These are phyloP conservation scores for Resseliella maxima DNA, from an alignment of 2,888 invertebrate genomes.

Conservation along the genomic window DNA sequence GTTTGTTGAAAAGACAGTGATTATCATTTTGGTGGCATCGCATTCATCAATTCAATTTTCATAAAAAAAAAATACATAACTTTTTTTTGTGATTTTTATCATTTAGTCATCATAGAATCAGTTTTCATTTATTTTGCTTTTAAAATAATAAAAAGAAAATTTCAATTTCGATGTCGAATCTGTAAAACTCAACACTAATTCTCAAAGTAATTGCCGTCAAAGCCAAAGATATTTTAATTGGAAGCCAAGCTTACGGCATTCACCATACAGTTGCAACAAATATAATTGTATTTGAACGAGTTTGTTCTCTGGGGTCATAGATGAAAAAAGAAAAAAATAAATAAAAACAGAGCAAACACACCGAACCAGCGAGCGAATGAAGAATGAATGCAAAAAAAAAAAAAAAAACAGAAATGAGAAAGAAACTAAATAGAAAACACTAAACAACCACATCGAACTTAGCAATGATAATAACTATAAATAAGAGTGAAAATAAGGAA, in stretches of 20 bases:
- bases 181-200: background rate
- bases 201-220: constrained; percentile 27
- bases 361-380: too few species aligned
- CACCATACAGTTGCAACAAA: background rate
- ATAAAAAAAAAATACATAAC: background rate
- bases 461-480: constrained; percentile 35
- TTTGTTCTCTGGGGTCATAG: background rate
- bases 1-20: background rate
- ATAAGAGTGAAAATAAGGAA: constrained; percentile 43
- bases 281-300: background rate
- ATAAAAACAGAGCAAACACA: too few species aligned
- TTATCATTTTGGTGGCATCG: background rate
- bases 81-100: background rate
- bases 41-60: background rate
- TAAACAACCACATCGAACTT: background rate
- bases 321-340: background rate
- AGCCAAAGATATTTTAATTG: constrained; percentile 41
- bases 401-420: background rate
- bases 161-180: constrained; percentile 11
- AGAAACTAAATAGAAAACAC: background rate
- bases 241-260: background rate
- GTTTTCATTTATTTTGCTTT: background rate
- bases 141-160: too few species aligned
- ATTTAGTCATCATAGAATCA: background rate
- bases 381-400: too few species aligned